A percentile compares a stretch with the other conserved stretches of the same genome.
Conservation (phyloP, 2,888 invertebrate species). For the Synergus gifuensis region DNA sequence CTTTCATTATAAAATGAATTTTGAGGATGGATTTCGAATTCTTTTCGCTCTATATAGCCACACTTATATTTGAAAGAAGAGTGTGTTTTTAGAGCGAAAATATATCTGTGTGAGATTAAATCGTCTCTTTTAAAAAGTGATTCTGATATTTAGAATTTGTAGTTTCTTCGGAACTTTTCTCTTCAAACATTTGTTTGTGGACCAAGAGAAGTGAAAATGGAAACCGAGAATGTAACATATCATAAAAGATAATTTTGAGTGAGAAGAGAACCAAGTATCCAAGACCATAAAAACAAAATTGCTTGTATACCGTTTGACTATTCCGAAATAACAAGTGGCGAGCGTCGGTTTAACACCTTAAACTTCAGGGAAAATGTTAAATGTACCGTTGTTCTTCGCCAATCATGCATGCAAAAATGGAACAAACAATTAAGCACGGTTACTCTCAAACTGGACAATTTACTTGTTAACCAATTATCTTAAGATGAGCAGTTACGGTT, state of each 20-base stretch:
- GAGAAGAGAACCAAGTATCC: not conserved
- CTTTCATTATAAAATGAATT: too few relatives aligned
- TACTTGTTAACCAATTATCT: not conserved
- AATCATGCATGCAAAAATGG: conserved; percentile 38
- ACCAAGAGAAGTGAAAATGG: not conserved
- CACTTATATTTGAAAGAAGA: too few relatives aligned
- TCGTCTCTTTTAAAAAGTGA: not conserved
- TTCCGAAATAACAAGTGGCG: conserved; percentile 30
- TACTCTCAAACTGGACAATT: conserved; percentile 21
- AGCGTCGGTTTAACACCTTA: conserved; percentile 25
- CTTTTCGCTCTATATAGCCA: too few relatives aligned
- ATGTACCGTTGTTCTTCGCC: conserved; percentile 32
- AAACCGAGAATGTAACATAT: not conserved
- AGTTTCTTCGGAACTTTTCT: too few relatives aligned
- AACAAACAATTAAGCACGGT: conserved; percentile 33
- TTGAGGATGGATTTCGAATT: too few relatives aligned
- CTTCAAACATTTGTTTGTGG: not conserved
- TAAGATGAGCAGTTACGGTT: not conserved
- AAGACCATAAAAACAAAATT: conserved; percentile 38
- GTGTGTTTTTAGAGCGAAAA: not conserved
- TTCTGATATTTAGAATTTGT: not conserved
- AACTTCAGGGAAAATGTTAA: conserved; percentile 29
- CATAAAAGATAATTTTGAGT: not conserved
- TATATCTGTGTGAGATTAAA: not conserved
- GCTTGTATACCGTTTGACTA: conserved; percentile 14